A percentile compares a stretch with the other conserved stretches of the same genome.
Conservation (phyloP, 1,140 invertebrate genomes). For the Popillia japonica region DNA sequence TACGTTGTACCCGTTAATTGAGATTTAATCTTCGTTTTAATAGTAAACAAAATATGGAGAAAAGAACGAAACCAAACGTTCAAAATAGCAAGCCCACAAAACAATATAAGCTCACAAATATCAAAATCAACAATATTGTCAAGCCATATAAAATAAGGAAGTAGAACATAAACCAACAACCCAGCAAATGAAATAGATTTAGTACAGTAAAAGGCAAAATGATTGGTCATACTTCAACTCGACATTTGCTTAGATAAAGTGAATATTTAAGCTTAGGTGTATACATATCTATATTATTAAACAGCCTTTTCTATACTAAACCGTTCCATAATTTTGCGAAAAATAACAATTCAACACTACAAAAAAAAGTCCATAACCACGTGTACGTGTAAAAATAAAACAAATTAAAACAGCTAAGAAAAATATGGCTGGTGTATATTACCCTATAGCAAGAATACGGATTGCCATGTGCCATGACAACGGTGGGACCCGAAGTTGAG, state of each 20-base stretch:
- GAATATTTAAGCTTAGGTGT: too few species aligned
- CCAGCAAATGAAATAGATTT: background rate
- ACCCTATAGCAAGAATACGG: slow-evolving; percentile 74
- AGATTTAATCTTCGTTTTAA: background rate
- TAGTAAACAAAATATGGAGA: background rate
- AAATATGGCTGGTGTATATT: slow-evolving; percentile 61
- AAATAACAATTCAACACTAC: slow-evolving; percentile 12
- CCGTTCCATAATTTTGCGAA: background rate
- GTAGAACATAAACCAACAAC: slow-evolving; percentile 6
- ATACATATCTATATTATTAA: too few species aligned
- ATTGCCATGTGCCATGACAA: slow-evolving; percentile 59
- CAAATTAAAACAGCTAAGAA: slow-evolving; percentile 32
- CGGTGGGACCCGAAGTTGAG: slow-evolving; percentile 60
- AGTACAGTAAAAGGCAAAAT: background rate
- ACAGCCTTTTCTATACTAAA: too few species aligned
- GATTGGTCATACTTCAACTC: too few species aligned
- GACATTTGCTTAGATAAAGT: too few species aligned
- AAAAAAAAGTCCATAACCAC: slow-evolving; percentile 32
- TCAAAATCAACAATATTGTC: slow-evolving; percentile 10
- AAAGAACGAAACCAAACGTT: background rate
- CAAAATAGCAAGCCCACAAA: slow-evolving; percentile 5
- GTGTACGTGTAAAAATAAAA: slow-evolving; percentile 39
- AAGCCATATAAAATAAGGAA: slow-evolving; percentile 21
- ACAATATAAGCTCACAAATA: background rate
- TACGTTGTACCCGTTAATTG: background rate